Conservation (phyloP, 2,888 invertebrate genomes). For the Lasioglossum leucozonium region DNA sequence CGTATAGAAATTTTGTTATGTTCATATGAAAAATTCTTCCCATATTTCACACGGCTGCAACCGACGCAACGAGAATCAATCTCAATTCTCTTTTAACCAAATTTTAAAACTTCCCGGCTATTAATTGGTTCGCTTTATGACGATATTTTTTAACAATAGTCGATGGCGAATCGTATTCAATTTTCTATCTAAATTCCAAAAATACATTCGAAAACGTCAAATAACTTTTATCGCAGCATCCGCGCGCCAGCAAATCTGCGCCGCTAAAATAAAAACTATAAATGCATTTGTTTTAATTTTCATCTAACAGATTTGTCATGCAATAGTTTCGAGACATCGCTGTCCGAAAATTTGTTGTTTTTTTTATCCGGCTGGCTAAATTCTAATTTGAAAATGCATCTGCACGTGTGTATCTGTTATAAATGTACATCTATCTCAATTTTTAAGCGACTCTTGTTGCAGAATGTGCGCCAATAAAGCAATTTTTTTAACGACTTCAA, state of each 20-base stretch:
- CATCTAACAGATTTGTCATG: neutral
- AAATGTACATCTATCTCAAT: neutral
- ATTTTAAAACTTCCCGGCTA: neutral
- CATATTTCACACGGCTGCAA: neutral
- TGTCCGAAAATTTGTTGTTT: neutral
- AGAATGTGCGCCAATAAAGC: too few relatives aligned
- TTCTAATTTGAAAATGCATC: neutral
- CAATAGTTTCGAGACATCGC: neutral
- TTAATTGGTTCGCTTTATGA: neutral
- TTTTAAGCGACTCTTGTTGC: neutral
- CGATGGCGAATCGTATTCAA: neutral
- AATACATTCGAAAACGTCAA: neutral
- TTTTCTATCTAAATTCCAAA: neutral
- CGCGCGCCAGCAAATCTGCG: neutral
- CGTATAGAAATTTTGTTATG: neutral
- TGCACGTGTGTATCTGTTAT: neutral
- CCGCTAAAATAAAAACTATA: neutral
- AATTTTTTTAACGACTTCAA: neutral
- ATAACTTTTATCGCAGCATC: too few relatives aligned
- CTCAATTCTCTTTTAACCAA: neutral
- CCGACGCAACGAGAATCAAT: neutral
- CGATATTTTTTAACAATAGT: neutral
- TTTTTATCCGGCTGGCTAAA: neutral
- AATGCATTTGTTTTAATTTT: neutral
- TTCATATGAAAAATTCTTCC: neutral